Evolutionary conservation across 2,113 vertebrate genomes (phyloP), one percentile per base, ranked within the genome.

Genomic region (Cynoglossus semilaevis): DNA sequence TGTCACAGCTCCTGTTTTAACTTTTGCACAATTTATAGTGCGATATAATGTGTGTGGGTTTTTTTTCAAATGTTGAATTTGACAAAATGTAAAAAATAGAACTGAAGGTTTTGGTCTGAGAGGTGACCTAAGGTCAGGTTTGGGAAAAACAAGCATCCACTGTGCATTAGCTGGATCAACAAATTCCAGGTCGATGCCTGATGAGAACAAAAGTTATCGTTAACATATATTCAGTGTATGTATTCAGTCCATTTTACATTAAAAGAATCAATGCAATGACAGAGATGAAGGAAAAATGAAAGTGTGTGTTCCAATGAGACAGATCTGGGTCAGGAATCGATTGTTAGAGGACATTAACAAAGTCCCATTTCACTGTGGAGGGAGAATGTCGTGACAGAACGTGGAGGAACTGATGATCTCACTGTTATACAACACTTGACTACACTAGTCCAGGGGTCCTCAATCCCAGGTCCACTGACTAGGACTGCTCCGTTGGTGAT

Each of bases 301-400:
- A 17, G 60, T 16, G 63, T 50, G 64, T 8, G 50, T 18, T 38
- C 36, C 56, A 53, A 75, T 70, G 8, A 12, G 34, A n/a, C 15
- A 36, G 51, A 48, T 53, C 52, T 53, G 47, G 46, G 37, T 3
- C 18, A 37, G 40, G 67, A 58, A 77, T 46, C 65, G 76, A 72
- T 75, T 63, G 71, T 81, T 77, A 78, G 52, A 78, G 75, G 55
- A 71, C 72, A 73, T 79, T 85, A 84, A 58, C 49, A 48, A 36
- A 67, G 59, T 51, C 70, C 66, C 72, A 63, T 76, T 68, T 82
- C 77, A 71, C 9, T 54, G 60, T 52, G 52, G 48, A 46, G 46
- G 17, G 67, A 52, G 22, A 29, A 84, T 61, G 40, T 66, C 57
- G 65, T 45, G 44, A n/a, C 57, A 61, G 46, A 49, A 40, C 37